Percentiles rank a stretch among this genome's conserved stretches.
Evolutionary conservation across 2,113 vertebrate species (phyloP).

Genomic region (Passer montanus): DNA sequence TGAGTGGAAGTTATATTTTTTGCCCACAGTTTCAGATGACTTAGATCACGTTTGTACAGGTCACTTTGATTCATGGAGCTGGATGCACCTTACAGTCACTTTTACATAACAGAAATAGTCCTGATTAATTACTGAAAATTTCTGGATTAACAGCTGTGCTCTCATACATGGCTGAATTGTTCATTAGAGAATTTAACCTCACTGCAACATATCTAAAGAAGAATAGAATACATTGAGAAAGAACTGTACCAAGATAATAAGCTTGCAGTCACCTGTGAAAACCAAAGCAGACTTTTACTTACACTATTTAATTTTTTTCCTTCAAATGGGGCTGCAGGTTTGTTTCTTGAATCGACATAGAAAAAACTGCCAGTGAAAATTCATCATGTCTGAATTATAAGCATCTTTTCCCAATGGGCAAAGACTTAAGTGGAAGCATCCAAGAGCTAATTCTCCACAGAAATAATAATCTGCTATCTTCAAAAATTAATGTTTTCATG

Average conservation of each 20-base stretch:
- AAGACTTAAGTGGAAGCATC: background rate
- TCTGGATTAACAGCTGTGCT: slow-evolving; percentile 12
- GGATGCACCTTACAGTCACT: background rate
- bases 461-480: background rate
- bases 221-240: background rate
- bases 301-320: background rate
- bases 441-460: background rate
- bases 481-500: background rate
- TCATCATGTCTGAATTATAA: background rate
- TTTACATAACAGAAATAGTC: background rate
- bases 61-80: background rate
- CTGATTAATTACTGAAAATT: slow-evolving; percentile 15
- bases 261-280: background rate
- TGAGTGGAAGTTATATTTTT: background rate
- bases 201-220: background rate
- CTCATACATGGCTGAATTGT: slow-evolving; percentile 8
- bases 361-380: background rate
- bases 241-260: background rate
- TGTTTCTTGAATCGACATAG: background rate
- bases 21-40: background rate
- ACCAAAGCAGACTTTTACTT: background rate
- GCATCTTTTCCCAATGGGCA: background rate
- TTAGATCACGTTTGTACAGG: background rate
- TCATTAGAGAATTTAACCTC: background rate
- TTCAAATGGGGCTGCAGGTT: background rate